Evolutionary conservation across 2,113 vertebrate species (phyloP), one percentile per base, ranked within the genome.

Genomic region (Tor tambroides): DNA sequence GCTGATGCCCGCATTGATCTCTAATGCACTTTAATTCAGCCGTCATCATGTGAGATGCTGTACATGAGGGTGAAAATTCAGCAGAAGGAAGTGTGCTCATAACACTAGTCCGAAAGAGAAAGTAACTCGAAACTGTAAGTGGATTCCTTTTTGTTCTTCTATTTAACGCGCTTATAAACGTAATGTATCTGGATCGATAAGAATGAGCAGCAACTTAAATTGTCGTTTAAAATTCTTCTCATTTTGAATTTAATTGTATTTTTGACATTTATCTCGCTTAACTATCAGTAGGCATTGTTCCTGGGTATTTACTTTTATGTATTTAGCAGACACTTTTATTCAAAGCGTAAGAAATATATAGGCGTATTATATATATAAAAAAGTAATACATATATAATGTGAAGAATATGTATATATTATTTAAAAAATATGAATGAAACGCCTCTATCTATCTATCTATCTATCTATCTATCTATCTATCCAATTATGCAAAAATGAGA

Each of bases 121-220:
- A 80, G 75, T 78, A 77, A 56, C 76, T 78, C 46, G 26, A 30
- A 21, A 1, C 26, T 82, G 80, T 82, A 82, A 82, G 61, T 82
- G 59, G 9, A 67, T 30, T 67, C 10, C 14, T 7, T n/a, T 59
- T 80, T 80, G 32, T 14, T 80, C 14, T 56, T 35, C 21, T n/a
- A 11, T 12, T 12, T 43, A 46, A 28, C 72, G 11, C 74, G 43
- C 6, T 7, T 76, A 23, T 11, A 46, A 46, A 26, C 5, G 11
- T n/a, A 6, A 43, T 43, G 41, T 43, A 10, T 43, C 41, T 43
- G 41, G 41, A 10, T 43, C 41, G 10, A 12, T 49, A n/a, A 17
- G 41, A 78, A 78, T 78, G 28, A 78, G 35, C 28, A 2, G 14
- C 1, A 51, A 51, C 43, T 15, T 49, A 59, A 26, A 30, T 15